Evolutionary conservation across 2,797 vertebrate genomes (phyloP).

Genomic region (Champsocephalus esox): DNA sequence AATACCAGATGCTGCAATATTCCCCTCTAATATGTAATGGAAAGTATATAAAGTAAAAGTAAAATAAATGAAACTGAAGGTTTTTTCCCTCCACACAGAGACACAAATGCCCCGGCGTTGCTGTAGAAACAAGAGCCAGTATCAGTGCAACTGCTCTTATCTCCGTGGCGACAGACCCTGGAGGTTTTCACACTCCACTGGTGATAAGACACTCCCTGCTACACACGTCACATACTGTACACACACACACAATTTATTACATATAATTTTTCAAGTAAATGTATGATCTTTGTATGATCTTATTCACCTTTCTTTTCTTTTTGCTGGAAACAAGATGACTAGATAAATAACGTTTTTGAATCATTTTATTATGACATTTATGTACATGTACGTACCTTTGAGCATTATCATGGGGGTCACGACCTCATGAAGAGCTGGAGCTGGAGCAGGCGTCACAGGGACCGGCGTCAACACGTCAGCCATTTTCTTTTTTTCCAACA

Average conservation of each 20-base stretch:
- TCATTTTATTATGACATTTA: too few relatives aligned
- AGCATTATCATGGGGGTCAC: background rate
- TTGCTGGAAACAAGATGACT: too few relatives aligned
- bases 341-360: too few relatives aligned
- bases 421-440: background rate
- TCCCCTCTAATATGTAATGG: too few relatives aligned
- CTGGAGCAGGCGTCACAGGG: too few relatives aligned
- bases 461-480: background rate
- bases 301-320: too few relatives aligned
- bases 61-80: background rate
- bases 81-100: background rate
- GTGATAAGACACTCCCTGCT: conserved; percentile 78
- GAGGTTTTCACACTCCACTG: conserved; percentile 30
- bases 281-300: too few relatives aligned
- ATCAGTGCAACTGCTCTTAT: conserved; percentile 55
- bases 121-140: conserved; percentile 37
- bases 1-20: background rate
- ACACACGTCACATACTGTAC: background rate
- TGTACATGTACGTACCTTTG: background rate
- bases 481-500: background rate
- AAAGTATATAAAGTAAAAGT: background rate
- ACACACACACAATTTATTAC: background rate
- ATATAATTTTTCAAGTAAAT: too few relatives aligned
- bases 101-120: background rate
- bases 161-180: conserved; percentile 60